Evolutionary conservation across 2,888 invertebrate species (phyloP).

Genomic region (Eupithecia abbreviata): DNA sequence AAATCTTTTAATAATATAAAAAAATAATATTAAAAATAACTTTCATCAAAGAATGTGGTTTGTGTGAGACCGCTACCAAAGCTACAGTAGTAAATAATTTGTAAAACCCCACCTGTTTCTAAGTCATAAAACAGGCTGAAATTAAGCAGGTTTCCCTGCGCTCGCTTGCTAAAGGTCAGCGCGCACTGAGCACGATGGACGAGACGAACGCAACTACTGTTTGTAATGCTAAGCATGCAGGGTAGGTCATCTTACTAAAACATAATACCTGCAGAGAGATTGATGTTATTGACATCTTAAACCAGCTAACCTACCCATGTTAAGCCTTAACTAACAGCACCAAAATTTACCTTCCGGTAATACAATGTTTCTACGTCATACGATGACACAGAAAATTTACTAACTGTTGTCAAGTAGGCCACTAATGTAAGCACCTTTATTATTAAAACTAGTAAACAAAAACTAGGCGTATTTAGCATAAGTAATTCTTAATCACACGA

Average conservation of each 20-base stretch:
- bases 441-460: no score
- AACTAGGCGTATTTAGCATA: no score
- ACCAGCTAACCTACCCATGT: no score
- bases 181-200: not conserved
- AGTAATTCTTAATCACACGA: not conserved
- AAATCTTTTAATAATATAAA: no score
- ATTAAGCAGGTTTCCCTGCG: not conserved
- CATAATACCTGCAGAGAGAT: not conserved
- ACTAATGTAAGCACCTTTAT: no score
- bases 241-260: not conserved
- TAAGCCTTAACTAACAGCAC: no score
- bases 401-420: no score
- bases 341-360: no score
- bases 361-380: no score
- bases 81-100: not conserved
- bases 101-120: not conserved
- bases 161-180: not conserved
- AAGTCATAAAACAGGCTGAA: not conserved
- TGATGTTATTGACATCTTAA: no score
- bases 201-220: not conserved
- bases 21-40: no score
- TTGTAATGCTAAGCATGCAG: not conserved
- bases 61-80: not conserved
- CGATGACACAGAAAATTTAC: no score
- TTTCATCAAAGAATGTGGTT: not conserved